A percentile compares a stretch with the other conserved stretches of the same genome.
Conservation (phyloP, 2,888 invertebrate species). For the Eupelmus urozonus region DNA sequence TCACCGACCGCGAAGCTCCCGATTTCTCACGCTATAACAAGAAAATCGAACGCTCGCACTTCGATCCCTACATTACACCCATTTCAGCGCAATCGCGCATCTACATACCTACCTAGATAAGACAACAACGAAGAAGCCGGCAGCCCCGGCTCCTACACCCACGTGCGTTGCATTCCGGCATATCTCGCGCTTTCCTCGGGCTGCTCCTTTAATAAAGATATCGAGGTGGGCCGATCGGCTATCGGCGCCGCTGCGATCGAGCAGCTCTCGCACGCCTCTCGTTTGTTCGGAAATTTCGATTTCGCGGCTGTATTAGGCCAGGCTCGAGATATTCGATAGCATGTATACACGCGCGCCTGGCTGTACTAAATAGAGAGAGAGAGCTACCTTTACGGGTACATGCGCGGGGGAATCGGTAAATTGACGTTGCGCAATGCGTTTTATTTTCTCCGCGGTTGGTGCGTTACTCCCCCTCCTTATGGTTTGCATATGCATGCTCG, state of each 20-base stretch:
- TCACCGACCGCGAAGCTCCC: neutral
- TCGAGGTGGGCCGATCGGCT: neutral
- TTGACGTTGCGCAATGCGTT: slow-evolving; percentile 25
- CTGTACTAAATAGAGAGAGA: neutral
- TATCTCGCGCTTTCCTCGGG: neutral
- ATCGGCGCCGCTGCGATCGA: neutral
- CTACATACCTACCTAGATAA: too few relatives aligned
- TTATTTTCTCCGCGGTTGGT: slow-evolving; percentile 15
- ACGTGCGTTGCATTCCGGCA: too few relatives aligned
- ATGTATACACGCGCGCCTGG: neutral
- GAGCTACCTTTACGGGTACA: slow-evolving; percentile 28
- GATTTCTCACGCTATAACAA: slow-evolving; percentile 42
- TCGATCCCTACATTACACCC: neutral
- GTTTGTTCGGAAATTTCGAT: too few relatives aligned
- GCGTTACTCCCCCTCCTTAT: neutral
- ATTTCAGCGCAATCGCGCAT: neutral
- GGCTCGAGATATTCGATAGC: too few relatives aligned
- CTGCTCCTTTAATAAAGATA: slow-evolving; percentile 6
- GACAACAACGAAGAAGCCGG: too few relatives aligned
- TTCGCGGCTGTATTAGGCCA: too few relatives aligned
- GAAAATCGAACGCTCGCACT: neutral
- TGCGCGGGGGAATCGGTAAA: slow-evolving; percentile 12
- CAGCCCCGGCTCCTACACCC: too few relatives aligned
- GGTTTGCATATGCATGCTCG: neutral
- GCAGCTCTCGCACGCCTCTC: too few relatives aligned